Base-by-base conservation (phyloP, 2,797 vertebrate genomes). In the Sebastes oblongus region DNA sequence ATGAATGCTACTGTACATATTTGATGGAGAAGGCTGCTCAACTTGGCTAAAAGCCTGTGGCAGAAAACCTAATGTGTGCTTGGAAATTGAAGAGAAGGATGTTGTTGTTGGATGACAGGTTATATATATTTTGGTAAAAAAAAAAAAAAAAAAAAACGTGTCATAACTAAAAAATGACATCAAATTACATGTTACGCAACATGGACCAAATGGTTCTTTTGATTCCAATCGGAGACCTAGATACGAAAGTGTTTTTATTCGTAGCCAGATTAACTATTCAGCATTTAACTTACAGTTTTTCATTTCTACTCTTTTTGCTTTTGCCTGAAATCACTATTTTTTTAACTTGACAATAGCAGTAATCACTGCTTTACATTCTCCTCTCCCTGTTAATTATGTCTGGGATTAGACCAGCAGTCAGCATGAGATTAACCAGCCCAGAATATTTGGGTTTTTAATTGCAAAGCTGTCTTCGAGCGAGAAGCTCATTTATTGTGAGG, bases 31-130 rank as follows among this genome's bases (percentile, higher is more conserved):
- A 75, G 82, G 91, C 75, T 90, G 78, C 84, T 86, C 82, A 93
- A 94, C 90, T 92, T 89, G 86, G 77, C 90, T 93, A 94, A 95
- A 95, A 95, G 93, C 92, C 80, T 80, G 76, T 73, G 72, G 67
- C 69, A 84, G 69, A 79, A 86, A 75, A 87, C 58, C 14, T 62
- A 77, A 81, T 56, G 66, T 72, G 77, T 71, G 50, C 77, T 79
- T 56, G 62, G 75, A 88, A 86, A 86, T 36, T 78, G 58, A 13
- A 54, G 36, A 79, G 36, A 80, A 36, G 29, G 64, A 70, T 75
- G 59, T 60, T 81, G 71, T 60, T 66, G 22, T 25, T 71, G 30
- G 59, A 71, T 56, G 65, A 39, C 20, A 42, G 72, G 29, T 77
- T 56, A 22, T 62, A 22, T 62, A 56, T 34, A 75, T 75, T 74